Conservation (phyloP, 2,113 vertebrate species). For the Tyto alba region DNA sequence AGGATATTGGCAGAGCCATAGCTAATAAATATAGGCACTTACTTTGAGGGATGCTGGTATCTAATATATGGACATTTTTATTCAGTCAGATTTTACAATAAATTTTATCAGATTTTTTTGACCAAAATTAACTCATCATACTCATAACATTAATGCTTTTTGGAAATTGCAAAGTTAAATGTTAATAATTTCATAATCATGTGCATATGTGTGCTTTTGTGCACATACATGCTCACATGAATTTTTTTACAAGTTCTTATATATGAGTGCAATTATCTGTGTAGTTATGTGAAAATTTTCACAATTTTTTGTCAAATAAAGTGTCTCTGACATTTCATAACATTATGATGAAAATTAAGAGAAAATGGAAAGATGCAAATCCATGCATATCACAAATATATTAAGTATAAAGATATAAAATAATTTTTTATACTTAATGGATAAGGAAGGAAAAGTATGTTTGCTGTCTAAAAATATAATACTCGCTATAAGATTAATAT, state of each 20-base stretch:
- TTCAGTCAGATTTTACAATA: neutral
- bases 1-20: neutral
- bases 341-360: neutral
- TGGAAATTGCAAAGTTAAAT: neutral
- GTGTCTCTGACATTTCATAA: neutral
- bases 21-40: neutral
- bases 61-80: neutral
- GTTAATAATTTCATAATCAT: neutral
- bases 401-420: neutral
- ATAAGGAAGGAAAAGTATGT: neutral
- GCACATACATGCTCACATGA: neutral
- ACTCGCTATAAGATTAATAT: neutral
- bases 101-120: neutral
- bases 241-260: neutral
- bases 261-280: neutral
- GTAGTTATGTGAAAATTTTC: neutral
- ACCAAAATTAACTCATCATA: neutral
- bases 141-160: neutral
- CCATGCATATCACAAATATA: neutral
- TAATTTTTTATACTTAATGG: neutral
- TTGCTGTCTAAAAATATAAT: neutral
- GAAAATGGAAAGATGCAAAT: neutral
- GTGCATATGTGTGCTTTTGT: neutral
- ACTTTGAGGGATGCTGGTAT: neutral
- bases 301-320: neutral